Percentiles rank a stretch among this genome's conserved stretches.
phyloP scores from a whole-genome alignment of 1,140 invertebrate genomes.

The Drosophila mojavensis region DNA sequence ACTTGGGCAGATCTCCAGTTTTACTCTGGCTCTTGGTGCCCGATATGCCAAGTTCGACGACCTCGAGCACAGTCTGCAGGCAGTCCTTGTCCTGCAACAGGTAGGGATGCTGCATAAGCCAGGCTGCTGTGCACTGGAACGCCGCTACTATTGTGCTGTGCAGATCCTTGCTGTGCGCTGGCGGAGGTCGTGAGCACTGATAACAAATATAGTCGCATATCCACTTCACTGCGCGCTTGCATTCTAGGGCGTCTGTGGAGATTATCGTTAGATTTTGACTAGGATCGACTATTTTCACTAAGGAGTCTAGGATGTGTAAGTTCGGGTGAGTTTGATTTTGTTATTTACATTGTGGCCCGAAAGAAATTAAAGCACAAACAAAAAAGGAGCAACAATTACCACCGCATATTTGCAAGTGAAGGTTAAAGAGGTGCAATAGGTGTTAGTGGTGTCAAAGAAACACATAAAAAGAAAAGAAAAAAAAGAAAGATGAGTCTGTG shows the following conservation, averaged over 20 bases:
- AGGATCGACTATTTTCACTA: conserved; percentile 84
- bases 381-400: conserved; percentile 36
- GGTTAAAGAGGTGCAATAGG: conserved; percentile 5
- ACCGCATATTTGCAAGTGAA: conserved; percentile 22
- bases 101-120: conserved; percentile 95
- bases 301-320: conserved; percentile 62
- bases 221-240: conserved; percentile 98
- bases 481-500: conserved; percentile 70
- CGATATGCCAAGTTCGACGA: conserved; percentile 98
- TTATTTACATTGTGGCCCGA: conserved; percentile 47
- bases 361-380: conserved; percentile 48
- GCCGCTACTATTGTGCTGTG: conserved; percentile 99
- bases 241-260: conserved; percentile 91
- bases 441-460: conserved; percentile 43
- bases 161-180: conserved; percentile 97
- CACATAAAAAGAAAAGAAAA: conserved; percentile 75
- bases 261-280: conserved; percentile 84
- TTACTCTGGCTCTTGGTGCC: conserved; percentile 96
- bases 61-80: conserved; percentile 96
- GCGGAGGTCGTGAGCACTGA: conserved; percentile 97
- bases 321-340: conserved; percentile 30
- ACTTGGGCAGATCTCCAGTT: conserved; percentile 93
- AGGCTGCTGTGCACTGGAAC: conserved; percentile 95
- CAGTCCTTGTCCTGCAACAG: conserved; percentile 96
- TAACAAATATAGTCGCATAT: conserved; percentile 98